Conservation (phyloP, 2,888 invertebrate species). For the Anoplius nigerrimus region DNA sequence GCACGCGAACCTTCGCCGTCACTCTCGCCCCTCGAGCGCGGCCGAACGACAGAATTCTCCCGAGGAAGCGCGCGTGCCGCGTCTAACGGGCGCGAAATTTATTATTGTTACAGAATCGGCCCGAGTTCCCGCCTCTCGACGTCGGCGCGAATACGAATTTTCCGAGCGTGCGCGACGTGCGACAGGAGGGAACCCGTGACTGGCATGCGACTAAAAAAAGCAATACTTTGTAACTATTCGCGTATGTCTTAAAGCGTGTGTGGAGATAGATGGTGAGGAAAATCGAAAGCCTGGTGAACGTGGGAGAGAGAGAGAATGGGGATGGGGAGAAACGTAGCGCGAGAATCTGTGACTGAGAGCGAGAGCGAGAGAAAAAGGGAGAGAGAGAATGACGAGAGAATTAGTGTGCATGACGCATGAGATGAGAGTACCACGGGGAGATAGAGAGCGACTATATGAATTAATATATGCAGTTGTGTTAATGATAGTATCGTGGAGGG, state of each 20-base stretch:
- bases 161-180: too few relatives aligned
- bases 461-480: constrained; percentile 50
- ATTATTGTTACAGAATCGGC: constrained; percentile 49
- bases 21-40: too few relatives aligned
- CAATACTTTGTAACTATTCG: constrained; percentile 84
- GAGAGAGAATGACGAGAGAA: constrained; percentile 28
- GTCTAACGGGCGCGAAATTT: constrained; percentile 31
- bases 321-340: constrained; percentile 38
- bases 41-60: constrained; percentile 6
- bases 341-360: constrained; percentile 10
- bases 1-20: too few relatives aligned
- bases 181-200: constrained; percentile 65
- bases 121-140: constrained; percentile 41
- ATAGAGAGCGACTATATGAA: constrained; percentile 41
- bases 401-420: neutral
- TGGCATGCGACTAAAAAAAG: constrained; percentile 78
- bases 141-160: constrained; percentile 34
- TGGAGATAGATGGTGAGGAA: constrained; percentile 26
- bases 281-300: constrained; percentile 37
- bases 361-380: constrained; percentile 3
- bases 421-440: neutral
- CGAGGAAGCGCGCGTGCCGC: constrained; percentile 5
- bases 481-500: constrained; percentile 46
- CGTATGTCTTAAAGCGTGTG: constrained; percentile 59
- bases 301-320: constrained; percentile 32